Evolutionary conservation across 1,140 invertebrate species (phyloP).

Genomic region (Chionoecetes opilio): DNA sequence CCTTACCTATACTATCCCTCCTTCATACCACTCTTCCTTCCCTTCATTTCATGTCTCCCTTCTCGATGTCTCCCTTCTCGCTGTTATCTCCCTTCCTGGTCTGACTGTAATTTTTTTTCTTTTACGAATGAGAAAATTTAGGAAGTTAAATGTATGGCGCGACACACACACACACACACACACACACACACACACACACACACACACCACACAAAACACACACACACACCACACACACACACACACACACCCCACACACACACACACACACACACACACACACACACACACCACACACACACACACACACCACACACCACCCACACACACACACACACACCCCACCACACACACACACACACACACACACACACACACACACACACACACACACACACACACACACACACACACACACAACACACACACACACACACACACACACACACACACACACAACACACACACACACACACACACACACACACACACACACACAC

Average conservation of each 20-base stretch:
- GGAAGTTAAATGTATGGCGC: not conserved
- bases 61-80: not conserved
- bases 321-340: too few species aligned
- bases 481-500: constrained; percentile 46
- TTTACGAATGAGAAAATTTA: not conserved
- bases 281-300: too few species aligned
- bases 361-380: not conserved
- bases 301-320: too few species aligned
- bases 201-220: not conserved
- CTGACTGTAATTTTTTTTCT: not conserved
- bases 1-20: not conserved
- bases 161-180: constrained; percentile 38
- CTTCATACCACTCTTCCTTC: not conserved
- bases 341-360: not conserved
- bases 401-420: not conserved
- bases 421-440: too few species aligned
- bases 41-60: not conserved
- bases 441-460: too few species aligned
- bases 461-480: constrained; percentile 39
- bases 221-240: not conserved
- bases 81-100: not conserved
- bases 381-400: too few species aligned
- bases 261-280: too few species aligned
- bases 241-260: not conserved
- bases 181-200: constrained; percentile 46